Conservation (phyloP, 2,797 vertebrate genomes). For the Pseudochromis fuscus region DNA sequence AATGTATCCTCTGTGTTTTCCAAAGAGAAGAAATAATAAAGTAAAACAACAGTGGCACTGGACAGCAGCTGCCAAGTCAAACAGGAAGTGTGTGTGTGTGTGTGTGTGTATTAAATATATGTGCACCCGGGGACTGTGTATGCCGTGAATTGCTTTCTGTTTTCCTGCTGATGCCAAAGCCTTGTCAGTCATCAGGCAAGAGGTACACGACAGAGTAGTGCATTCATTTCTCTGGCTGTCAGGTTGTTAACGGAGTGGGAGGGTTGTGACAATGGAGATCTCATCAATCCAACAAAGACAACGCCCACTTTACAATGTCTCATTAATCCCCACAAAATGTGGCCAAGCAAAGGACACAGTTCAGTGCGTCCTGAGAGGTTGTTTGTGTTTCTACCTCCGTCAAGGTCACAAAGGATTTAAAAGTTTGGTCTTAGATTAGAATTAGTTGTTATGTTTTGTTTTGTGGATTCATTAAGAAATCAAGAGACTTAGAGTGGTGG, state of each 20-base stretch:
- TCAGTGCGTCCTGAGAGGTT: slow-evolving; percentile 1
- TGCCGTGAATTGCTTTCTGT: slow-evolving; percentile 16
- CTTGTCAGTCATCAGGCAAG: slow-evolving; percentile 35
- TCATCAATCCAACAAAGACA: slow-evolving; percentile 46
- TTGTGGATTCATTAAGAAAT: too few relatives aligned
- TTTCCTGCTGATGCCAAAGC: slow-evolving; percentile 27
- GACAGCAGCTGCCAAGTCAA: slow-evolving; percentile 21
- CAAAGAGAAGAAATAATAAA: slow-evolving; percentile 26
- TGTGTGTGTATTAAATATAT: slow-evolving; percentile 20
- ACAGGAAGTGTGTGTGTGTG: slow-evolving; percentile 13
- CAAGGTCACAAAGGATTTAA: slow-evolving; percentile 12
- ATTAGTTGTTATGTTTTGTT: too few relatives aligned
- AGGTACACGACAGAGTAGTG: slow-evolving; percentile 16
- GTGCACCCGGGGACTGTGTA: slow-evolving; percentile 2
- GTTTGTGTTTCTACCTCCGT: slow-evolving; percentile 20
- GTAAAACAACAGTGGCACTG: slow-evolving; percentile 23
- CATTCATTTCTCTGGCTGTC: slow-evolving; percentile 47
- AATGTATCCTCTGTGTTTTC: slow-evolving; percentile 28
- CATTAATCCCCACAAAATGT: slow-evolving; percentile 33
- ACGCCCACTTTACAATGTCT: slow-evolving; percentile 30
- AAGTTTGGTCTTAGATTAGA: too few relatives aligned
- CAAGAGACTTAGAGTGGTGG: too few relatives aligned
- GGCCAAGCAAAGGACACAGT: background rate
- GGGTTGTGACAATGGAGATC: slow-evolving; percentile 28
- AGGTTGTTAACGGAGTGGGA: slow-evolving; percentile 31